Percentiles rank a stretch among this genome's conserved stretches.
Conservation (phyloP, 2,113 vertebrate genomes). For the Chamaetylas fuelleborni region DNA sequence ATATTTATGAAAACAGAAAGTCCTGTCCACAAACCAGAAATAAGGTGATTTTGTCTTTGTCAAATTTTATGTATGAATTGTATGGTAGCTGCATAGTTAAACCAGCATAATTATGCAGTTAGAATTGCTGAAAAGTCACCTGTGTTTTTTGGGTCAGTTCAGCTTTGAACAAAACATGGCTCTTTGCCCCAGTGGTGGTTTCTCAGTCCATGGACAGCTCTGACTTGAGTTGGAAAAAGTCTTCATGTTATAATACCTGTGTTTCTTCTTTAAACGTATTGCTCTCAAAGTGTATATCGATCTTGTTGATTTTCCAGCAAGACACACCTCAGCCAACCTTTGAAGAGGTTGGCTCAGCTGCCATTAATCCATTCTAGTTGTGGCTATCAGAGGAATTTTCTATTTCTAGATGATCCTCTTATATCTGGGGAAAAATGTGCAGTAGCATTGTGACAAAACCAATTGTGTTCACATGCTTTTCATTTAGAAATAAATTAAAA, state of each 20-base stretch:
- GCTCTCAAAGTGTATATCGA: accelerated
- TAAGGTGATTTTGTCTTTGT: not conserved
- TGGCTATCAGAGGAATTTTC: not conserved
- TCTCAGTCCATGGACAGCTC: not conserved
- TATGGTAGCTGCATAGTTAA: not conserved
- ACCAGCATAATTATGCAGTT: not conserved
- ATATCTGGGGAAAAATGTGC: not conserved
- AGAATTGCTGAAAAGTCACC: not conserved
- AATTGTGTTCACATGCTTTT: not conserved
- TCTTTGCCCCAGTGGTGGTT: not conserved
- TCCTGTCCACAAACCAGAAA: not conserved
- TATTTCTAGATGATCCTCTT: not conserved
- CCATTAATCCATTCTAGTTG: not conserved
- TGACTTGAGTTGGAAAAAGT: not conserved
- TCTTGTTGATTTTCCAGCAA: not conserved
- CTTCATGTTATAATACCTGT: not conserved
- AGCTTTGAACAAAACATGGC: not conserved
- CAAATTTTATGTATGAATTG: not conserved
- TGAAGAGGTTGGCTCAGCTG: not conserved
- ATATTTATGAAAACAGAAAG: not conserved
- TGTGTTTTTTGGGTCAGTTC: not conserved
- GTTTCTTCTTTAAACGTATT: not conserved
- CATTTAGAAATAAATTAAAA: not conserved
- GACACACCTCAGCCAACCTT: not conserved
- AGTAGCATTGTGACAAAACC: not conserved